Evolutionary conservation across 2,113 vertebrate species (phyloP).

Genomic region (Oreotragus oreotragus): DNA sequence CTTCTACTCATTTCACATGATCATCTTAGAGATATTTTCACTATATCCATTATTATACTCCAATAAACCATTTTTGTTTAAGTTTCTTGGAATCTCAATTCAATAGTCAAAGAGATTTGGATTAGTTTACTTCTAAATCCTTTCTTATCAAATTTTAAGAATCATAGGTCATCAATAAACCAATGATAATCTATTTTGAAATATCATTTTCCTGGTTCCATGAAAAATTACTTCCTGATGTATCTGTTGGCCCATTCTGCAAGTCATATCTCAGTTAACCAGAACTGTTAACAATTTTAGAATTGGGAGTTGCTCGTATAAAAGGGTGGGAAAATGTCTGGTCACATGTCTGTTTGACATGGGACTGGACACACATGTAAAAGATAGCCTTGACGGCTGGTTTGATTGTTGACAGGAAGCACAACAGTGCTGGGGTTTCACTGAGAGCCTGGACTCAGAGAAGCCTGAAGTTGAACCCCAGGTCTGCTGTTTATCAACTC

Average conservation of each 20-base stretch:
- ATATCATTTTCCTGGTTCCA: neutral
- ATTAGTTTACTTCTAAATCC: neutral
- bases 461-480: neutral
- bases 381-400: neutral
- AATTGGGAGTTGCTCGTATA: neutral
- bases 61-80: neutral
- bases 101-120: neutral
- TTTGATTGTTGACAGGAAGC: neutral
- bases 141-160: constrained; percentile 10
- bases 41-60: neutral
- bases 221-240: neutral
- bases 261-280: neutral
- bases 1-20: neutral
- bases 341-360: neutral
- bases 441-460: neutral
- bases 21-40: neutral
- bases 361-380: neutral
- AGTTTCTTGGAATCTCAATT: neutral
- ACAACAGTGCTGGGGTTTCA: neutral
- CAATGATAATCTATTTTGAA: neutral
- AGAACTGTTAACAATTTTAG: neutral
- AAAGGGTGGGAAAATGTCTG: neutral
- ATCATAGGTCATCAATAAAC: neutral
- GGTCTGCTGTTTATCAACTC: neutral
- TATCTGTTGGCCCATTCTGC: neutral